Percentiles rank a stretch among this genome's conserved stretches.
Conservation (phyloP, 1,140 invertebrate species). For the Saxidomus purpurata region DNA sequence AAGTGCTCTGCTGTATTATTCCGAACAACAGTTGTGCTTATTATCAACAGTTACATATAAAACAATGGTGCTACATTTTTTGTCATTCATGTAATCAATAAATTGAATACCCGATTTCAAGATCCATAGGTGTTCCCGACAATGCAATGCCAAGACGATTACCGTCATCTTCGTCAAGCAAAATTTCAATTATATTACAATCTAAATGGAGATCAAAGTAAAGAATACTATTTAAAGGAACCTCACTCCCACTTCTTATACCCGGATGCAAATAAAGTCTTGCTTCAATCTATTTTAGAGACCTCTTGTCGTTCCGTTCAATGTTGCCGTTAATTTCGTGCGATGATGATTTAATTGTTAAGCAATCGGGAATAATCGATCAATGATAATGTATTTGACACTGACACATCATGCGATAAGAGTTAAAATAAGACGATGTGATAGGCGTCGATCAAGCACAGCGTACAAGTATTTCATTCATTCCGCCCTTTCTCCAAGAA, state of each 20-base stretch:
- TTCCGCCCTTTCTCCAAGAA: not conserved
- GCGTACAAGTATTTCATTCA: not conserved
- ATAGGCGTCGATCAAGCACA: not conserved
- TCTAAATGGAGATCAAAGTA: not conserved
- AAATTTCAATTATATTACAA: not conserved
- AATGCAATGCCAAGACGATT: no score
- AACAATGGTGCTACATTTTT: no score
- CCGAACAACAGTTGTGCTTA: no score
- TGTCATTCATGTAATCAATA: no score
- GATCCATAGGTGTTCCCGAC: no score
- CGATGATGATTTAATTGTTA: not conserved
- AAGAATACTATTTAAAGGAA: not conserved
- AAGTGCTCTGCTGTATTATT: no score
- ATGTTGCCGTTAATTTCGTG: not conserved
- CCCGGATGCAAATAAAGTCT: not conserved
- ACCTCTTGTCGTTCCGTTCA: not conserved
- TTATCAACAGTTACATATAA: no score
- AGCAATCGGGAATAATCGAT: not conserved
- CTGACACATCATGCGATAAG: not conserved
- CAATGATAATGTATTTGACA: not conserved
- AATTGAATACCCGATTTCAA: no score
- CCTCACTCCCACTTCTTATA: not conserved
- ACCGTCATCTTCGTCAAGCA: not conserved
- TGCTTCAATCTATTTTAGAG: not conserved
- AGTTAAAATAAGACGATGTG: not conserved